phyloP scores from a whole-genome alignment of 2,113 vertebrate genomes.

The Trogon melanurus region DNA sequence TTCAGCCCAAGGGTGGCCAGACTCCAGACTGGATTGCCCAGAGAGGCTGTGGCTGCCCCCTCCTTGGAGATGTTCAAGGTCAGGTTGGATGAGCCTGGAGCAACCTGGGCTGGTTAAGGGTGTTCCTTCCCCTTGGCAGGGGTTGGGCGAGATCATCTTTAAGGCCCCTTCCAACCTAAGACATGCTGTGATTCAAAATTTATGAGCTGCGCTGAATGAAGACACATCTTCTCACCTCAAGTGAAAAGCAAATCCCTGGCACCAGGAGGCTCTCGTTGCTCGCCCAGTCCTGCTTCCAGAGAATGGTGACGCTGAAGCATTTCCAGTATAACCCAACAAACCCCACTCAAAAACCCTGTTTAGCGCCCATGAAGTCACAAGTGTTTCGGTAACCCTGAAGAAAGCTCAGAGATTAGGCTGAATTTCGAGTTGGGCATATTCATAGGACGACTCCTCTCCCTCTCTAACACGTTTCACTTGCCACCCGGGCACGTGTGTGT shows the following conservation, averaged over 20 bases:
- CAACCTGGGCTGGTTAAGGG: too few relatives aligned
- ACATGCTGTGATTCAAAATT: background rate
- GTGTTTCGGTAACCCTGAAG: background rate
- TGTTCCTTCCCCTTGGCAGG: too few relatives aligned
- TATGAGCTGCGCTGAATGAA: background rate
- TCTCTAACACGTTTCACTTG: background rate
- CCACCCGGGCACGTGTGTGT: fast-evolving
- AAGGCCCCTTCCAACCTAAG: too few relatives aligned
- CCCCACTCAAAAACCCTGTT: background rate
- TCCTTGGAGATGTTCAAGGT: too few relatives aligned
- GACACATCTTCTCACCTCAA: background rate
- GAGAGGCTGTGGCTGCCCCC: too few relatives aligned
- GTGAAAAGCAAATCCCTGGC: background rate
- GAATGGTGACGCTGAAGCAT: background rate
- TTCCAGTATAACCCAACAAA: background rate
- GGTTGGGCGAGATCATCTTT: too few relatives aligned
- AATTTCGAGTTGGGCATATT: background rate
- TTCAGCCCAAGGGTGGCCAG: too few relatives aligned
- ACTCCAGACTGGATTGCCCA: too few relatives aligned
- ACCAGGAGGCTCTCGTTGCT: fast-evolving
- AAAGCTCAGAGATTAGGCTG: background rate
- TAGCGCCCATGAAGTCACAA: background rate
- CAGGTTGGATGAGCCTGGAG: too few relatives aligned
- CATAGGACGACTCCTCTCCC: background rate
- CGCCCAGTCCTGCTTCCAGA: background rate